These are phyloP conservation scores for Polydesmus complanatus DNA, from an alignment of 2,888 invertebrate species.

Conservation along the genomic window DNA sequence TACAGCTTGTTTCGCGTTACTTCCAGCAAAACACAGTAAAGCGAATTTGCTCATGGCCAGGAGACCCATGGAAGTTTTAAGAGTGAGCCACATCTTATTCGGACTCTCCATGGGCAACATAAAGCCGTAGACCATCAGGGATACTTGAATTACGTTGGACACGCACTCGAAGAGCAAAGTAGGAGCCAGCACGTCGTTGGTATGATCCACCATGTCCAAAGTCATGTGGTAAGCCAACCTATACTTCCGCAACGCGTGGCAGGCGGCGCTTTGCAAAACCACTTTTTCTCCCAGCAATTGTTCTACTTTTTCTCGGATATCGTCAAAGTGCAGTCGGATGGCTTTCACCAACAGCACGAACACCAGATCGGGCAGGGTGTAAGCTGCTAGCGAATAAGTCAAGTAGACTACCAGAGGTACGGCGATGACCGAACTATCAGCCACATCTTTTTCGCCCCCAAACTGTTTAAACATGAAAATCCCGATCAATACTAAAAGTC, in stretches of 20 bases:
- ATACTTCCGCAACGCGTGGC: background rate
- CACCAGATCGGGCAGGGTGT: background rate
- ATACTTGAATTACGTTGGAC: background rate
- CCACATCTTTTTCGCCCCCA: background rate
- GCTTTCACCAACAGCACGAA: background rate
- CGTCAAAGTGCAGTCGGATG: background rate
- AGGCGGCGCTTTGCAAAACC: background rate
- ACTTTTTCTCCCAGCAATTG: background rate
- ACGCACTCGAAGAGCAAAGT: background rate
- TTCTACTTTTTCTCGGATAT: too few species aligned
- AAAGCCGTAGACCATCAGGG: background rate
- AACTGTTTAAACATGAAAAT: background rate
- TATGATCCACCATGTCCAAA: background rate
- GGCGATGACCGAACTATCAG: background rate
- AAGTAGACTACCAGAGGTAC: background rate
- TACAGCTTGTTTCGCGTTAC: background rate
- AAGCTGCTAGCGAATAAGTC: background rate
- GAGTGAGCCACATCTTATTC: background rate
- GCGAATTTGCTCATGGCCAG: background rate
- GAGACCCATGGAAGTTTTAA: background rate
- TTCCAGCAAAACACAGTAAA: constrained; percentile 4
- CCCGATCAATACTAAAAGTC: background rate
- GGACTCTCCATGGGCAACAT: background rate
- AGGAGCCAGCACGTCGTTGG: background rate
- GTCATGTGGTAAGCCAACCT: background rate